Base-by-base conservation (phyloP, 30 jellyfish, hydroid and myxozoan species). In the Hydractinia echinata region DNA sequence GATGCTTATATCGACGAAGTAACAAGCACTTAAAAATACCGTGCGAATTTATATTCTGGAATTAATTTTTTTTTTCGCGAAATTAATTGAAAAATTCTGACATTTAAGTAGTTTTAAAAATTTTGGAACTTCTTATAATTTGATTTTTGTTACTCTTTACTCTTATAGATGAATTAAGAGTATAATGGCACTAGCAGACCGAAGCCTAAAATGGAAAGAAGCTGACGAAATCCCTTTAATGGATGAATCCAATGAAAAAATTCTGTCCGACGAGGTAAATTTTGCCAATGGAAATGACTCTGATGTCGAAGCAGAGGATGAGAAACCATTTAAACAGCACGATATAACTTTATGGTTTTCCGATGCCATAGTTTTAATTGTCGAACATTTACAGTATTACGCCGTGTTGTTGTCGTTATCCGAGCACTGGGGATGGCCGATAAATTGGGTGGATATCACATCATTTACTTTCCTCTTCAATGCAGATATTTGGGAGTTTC, bases 401-500 rank as follows among this genome's bases (percentile, higher is more conserved):
- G 96, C 98, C 13, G 19, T 92, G 55, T 69, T 92, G 9, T 84
- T 92, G 19, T 87, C 96, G 74, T 86, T 92, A 50, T 92, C 98
- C 15, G 95, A 82, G 67, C 82, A 90, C n/a, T 92, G 98, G 98
- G 98, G 96, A 81, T 87, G 96, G 96, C 98, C 98, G 54, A 84
- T 86, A 4, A 82, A 73, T 9, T 92, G 95, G 95, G 82, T 92
- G 4, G 84, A 86, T 51, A 88, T 92, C 5, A 92, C 98, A 39
- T 77, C 93, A 53, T 79, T 86, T 54, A 73, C 95, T 2, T 87
- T 92, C 54, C 83, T 92, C 44, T 84, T 82, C 16, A 92, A 92
- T 66, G 82, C 87, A 51, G 98, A 92, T 79, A 83, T 79, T 51
- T 92, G 98, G 98, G 96, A 84, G 84, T 86, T 92, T 66, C 86